Base-by-base conservation (phyloP, 2,797 vertebrate genomes). In the Hippoglossus hippoglossus region DNA sequence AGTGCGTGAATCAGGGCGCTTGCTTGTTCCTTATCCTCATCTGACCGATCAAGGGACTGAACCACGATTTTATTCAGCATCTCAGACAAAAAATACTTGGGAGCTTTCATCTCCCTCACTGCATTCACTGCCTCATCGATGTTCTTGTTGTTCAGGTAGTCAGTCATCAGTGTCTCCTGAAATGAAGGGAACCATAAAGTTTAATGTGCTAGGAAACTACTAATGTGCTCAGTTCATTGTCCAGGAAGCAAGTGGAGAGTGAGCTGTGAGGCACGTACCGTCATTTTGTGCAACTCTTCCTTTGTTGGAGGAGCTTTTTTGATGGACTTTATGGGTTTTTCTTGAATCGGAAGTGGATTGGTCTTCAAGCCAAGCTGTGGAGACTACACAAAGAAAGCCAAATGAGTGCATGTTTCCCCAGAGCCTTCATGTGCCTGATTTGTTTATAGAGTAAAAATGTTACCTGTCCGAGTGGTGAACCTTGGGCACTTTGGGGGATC, bases 281-380 rank as follows among this genome's bases (percentile, higher is more conserved):
- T 99, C 93, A 97, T 95, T 89, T 98, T 99, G 60, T 94, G 89
- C 18, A 99, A 90, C 88, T 99, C 98, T 91, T 99, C 98, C 82
- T 96, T 99, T 67, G 98, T 95, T 47, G 96, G 98, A 73, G 97
- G 95, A 64, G 96, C 95, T 81, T 98, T 99, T 93, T 99, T 99
- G 71, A 59, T 96, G 26, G 91, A 96, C 92, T 99, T 99, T 56
- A 95, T 95, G 88, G 98, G 97, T 85, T 99, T 99, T 90, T 99
- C 98, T 92, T 99, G 98, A 89, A 99, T 99, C 75, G 97, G 95
- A 59, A 97, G 98, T 74, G 98, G 97, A 86, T 97, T 99, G 72
- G 94, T 97, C 96, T 99, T 99, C 75, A 99, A 95, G 90, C 98
- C 98, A 89, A 99, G 98, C 86, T 99, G 96, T 93, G 95, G 96